Percentiles rank a stretch among this genome's conserved stretches.
Evolutionary conservation across 2,113 vertebrate species (phyloP).

Genomic region (Caloenas nicobarica): DNA sequence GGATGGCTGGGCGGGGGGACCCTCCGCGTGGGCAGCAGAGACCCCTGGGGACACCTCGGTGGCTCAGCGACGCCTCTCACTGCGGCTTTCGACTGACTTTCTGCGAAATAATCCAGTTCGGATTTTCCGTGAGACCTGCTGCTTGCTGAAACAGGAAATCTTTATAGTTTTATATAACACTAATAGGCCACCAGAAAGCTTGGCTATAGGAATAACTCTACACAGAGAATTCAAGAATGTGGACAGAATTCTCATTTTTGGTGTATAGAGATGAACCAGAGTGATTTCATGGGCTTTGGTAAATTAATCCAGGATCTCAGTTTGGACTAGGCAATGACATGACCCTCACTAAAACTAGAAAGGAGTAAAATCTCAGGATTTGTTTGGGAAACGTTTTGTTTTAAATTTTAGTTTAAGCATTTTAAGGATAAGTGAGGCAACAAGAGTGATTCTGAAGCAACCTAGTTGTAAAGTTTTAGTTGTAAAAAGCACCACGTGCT

Average conservation of each 20-base stretch:
- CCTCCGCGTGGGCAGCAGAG: fast-evolving
- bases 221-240: neutral
- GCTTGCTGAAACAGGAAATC: constrained; percentile 39
- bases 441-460: neutral
- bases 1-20: neutral
- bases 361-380: neutral
- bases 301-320: neutral
- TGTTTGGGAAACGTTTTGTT: neutral
- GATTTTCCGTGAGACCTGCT: constrained; percentile 4
- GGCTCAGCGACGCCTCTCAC: neutral
- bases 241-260: neutral
- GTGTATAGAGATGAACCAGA: neutral
- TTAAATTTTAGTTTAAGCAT: neutral
- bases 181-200: constrained; percentile 48
- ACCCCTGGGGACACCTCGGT: neutral
- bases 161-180: constrained; percentile 30
- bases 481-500: neutral
- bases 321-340: neutral
- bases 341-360: neutral
- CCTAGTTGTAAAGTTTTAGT: neutral
- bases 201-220: neutral
- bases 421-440: neutral
- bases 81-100: neutral
- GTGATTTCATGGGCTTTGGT: neutral
- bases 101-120: neutral